Evolutionary conservation across 2,797 vertebrate species (phyloP), one percentile per base, ranked within the genome.

Genomic region (Acanthiza pusilla): DNA sequence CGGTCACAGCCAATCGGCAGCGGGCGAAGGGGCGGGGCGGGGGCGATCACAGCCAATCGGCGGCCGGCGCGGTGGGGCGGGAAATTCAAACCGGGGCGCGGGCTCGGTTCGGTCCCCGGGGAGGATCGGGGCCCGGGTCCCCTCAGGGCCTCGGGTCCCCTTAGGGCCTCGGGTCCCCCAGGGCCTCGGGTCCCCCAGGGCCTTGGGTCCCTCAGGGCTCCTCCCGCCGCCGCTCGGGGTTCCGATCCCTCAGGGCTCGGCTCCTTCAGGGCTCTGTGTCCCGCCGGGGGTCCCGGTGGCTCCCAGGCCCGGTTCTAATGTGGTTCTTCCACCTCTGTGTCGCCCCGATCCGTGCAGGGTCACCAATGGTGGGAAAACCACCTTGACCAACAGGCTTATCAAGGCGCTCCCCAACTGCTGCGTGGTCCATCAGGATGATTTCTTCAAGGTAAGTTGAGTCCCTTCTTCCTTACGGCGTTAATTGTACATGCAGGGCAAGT

Each of bases 291-390:
- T 66, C 25, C 21, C 68, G 1, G 29, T 4, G 25, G 4, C 32
- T 17, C 48, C n/a, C 32, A 21, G 43, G 11, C 3, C 7, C 36
- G 4, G 3, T 26, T 54, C 61, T 81, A 53, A 88, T 26, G 47
- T 6, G 5, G 7, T 50, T 43, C 26, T 71, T 25, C 5, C 67
- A 8, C 9, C 32, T 65, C 55, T 54, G 18, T 47, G 16, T 25
- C 48, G 0, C 30, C 2, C 29, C 63, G 71, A 16, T 94, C 70
- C 15, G 19, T 60, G 10, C 88, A 99, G 99, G 0, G 97, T 99
- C 96, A 99, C 99, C 85, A 99, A 99, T 73, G 98, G 99, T 77
- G 99, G 99, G 7, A 99, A 99, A 98, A 99, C 99, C 96, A 99
- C 99, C 48, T 62, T 99, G 97, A 99, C 99, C 43, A 97, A 98